Evolutionary conservation across 2,888 invertebrate species (phyloP).

Genomic region (Syrista parreyssii): DNA sequence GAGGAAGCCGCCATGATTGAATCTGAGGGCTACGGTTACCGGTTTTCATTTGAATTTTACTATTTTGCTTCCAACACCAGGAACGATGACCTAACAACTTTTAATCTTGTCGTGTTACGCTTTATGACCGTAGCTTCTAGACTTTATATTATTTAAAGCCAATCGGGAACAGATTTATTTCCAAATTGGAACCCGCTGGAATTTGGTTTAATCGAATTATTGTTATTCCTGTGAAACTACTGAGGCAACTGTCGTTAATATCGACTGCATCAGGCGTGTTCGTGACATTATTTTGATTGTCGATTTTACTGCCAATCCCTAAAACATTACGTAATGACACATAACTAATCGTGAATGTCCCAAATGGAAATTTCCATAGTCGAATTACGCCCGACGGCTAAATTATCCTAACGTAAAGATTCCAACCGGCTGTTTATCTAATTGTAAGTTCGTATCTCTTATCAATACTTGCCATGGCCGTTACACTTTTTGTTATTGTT

Average conservation of each 20-base stretch:
- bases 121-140: not conserved
- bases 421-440: not conserved
- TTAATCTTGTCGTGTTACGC: not conserved
- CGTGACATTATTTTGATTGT: not conserved
- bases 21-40: not conserved
- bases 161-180: not conserved
- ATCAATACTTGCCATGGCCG: not conserved
- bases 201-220: not conserved
- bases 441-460: not conserved
- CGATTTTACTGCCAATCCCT: not conserved
- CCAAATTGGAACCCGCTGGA: not conserved
- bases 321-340: not conserved
- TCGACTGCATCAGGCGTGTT: not conserved
- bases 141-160: not conserved
- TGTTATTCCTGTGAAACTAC: not conserved
- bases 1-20: not conserved
- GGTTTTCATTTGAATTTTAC: not conserved
- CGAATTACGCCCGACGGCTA: not conserved
- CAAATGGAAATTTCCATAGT: not conserved
- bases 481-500: not conserved
- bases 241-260: not conserved
- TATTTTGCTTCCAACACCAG: not conserved
- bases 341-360: not conserved
- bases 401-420: not conserved
- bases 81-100: not conserved